Percentiles rank a stretch among this genome's conserved stretches.
Evolutionary conservation across 2,888 invertebrate genomes (phyloP).

Genomic region (Macrophya annulata): DNA sequence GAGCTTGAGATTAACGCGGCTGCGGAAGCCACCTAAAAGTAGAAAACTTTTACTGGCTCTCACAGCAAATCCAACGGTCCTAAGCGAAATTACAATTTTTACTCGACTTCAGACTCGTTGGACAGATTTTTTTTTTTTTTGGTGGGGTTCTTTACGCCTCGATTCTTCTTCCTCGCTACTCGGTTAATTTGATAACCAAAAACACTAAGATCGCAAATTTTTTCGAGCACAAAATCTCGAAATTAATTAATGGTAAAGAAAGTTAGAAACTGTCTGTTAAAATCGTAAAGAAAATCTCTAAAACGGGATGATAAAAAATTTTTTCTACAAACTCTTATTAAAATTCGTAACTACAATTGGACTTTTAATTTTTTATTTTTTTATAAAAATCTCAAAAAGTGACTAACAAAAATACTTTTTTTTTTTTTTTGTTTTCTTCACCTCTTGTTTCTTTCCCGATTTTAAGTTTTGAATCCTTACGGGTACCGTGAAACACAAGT

Average conservation of each 20-base stretch:
- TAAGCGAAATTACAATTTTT: background rate
- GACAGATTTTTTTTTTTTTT: conserved; percentile 7
- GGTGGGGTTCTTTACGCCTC: background rate
- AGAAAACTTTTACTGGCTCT: conserved; percentile 47
- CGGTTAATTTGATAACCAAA: background rate
- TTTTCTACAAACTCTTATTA: no score
- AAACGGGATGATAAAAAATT: no score
- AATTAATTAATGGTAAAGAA: background rate
- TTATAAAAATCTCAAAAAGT: no score
- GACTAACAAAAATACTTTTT: background rate
- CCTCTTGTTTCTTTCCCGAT: no score
- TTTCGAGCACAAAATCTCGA: background rate
- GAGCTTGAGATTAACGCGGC: conserved; percentile 44
- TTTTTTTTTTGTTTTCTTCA: background rate
- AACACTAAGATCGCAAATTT: background rate
- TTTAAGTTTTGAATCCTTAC: background rate
- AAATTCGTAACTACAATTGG: no score
- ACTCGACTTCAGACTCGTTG: background rate
- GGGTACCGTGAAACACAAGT: background rate
- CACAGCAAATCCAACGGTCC: background rate
- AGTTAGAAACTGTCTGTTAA: no score
- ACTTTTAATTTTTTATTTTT: no score
- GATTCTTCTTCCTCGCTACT: background rate
- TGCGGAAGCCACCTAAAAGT: conserved; percentile 46
- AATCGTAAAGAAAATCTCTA: no score